These are phyloP conservation scores for Gallinago media DNA, from an alignment of 2,113 vertebrate species.

Conservation along the genomic window DNA sequence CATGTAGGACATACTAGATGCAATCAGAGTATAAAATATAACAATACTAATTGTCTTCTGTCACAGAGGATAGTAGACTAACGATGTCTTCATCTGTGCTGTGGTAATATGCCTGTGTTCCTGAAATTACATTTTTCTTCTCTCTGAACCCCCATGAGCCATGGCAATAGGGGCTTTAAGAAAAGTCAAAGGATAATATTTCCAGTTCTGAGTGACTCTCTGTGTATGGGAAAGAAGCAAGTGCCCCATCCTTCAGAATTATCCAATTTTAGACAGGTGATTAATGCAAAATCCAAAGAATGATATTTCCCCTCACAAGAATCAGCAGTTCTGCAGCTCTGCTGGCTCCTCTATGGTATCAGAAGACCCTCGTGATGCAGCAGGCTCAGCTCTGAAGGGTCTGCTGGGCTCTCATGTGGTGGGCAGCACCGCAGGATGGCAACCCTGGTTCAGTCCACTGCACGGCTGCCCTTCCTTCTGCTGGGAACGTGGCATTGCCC, in stretches of 20 bases:
- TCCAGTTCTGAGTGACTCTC: not conserved
- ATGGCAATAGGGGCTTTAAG: not conserved
- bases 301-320: not conserved
- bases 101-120: not conserved
- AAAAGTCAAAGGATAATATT: not conserved
- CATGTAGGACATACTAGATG: not conserved
- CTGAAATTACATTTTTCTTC: not conserved
- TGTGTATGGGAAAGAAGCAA: not conserved
- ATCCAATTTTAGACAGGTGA: not conserved
- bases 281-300: not conserved
- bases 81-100: not conserved
- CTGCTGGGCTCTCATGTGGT: not conserved
- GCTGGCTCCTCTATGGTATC: not conserved
- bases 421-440: rapidly evolving
- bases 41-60: not conserved
- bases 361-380: not conserved
- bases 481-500: rapidly evolving
- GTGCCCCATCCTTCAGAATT: not conserved
- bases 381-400: not conserved
- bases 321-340: not conserved
- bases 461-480: not conserved
- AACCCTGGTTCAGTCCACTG: not conserved
- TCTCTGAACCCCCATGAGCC: not conserved
- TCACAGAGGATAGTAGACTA: not conserved
- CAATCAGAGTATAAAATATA: not conserved